These are phyloP conservation scores for Mongoloraphidia duomilia DNA, from an alignment of 2,888 invertebrate species.

Conservation along the genomic window DNA sequence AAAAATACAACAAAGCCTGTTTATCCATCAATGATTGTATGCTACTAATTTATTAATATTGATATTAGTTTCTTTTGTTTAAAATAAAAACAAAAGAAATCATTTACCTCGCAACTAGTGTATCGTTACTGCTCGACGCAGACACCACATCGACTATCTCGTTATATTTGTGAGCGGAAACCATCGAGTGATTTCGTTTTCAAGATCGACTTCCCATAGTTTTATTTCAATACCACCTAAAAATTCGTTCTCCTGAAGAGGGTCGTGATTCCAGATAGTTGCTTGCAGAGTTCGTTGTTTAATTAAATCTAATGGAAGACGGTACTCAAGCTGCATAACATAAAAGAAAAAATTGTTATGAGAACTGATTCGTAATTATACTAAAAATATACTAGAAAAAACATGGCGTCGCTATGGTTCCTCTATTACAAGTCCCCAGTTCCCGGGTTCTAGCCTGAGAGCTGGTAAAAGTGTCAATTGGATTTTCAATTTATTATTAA, in stretches of 20 bases:
- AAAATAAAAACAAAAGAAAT: no score
- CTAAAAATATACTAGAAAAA: no score
- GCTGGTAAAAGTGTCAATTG: no score
- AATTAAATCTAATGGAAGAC: conserved; percentile 68
- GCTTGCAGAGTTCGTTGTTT: conserved; percentile 68
- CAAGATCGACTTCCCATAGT: conserved; percentile 55
- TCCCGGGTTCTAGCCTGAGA: no score
- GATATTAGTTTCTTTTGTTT: no score
- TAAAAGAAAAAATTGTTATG: conserved; percentile 1
- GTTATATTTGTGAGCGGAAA: conserved; percentile 46
- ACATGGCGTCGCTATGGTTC: no score
- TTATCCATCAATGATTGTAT: no score
- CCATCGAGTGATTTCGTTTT: conserved; percentile 74
- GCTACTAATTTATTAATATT: no score
- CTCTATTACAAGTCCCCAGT: no score
- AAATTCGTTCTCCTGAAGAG: conserved; percentile 87
- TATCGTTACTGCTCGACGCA: background rate
- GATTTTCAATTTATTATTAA: no score
- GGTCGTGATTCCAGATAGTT: conserved; percentile 89
- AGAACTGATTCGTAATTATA: conserved; percentile 7
- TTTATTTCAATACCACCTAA: conserved; percentile 82
- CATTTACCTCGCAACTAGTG: no score
- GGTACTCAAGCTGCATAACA: conserved; percentile 60
- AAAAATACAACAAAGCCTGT: no score
- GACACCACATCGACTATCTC: conserved; percentile 19